phyloP scores from a whole-genome alignment of 2,888 invertebrate genomes.

The Alentia gelatinosa region DNA sequence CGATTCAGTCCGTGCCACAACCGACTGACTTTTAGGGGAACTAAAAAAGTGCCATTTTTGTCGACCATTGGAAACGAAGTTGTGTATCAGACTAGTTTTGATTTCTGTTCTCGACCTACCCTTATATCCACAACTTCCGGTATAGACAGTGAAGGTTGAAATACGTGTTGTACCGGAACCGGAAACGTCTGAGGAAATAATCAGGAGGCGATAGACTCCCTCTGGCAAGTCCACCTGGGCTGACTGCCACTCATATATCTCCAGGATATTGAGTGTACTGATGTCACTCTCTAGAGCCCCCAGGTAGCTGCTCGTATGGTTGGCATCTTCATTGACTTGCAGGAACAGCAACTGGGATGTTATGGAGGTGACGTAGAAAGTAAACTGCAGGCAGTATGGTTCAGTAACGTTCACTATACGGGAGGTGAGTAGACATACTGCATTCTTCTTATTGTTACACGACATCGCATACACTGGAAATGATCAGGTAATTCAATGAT shows the following conservation, averaged over 20 bases:
- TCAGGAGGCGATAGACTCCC: neutral
- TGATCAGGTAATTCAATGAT: no score
- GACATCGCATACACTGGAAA: neutral
- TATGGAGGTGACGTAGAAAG: neutral
- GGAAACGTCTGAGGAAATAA: neutral
- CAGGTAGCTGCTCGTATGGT: neutral
- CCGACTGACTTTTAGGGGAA: no score
- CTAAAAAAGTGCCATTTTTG: no score
- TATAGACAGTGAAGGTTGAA: no score
- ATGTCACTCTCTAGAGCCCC: neutral
- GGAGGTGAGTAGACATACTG: neutral
- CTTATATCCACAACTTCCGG: neutral
- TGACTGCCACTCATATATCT: neutral
- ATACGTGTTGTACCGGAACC: neutral
- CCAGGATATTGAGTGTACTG: neutral
- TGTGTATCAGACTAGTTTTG: no score
- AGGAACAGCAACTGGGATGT: neutral
- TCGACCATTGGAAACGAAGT: no score
- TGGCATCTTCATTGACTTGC: neutral
- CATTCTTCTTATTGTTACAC: neutral
- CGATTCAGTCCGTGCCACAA: no score
- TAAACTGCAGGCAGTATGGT: neutral
- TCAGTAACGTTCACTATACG: neutral
- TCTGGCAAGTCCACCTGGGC: neutral
- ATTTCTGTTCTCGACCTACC: no score